A percentile compares a stretch with the other conserved stretches of the same genome.
These are phyloP conservation scores for Hesperia comma DNA, from an alignment of 2,888 invertebrate genomes.

Conservation along the genomic window DNA sequence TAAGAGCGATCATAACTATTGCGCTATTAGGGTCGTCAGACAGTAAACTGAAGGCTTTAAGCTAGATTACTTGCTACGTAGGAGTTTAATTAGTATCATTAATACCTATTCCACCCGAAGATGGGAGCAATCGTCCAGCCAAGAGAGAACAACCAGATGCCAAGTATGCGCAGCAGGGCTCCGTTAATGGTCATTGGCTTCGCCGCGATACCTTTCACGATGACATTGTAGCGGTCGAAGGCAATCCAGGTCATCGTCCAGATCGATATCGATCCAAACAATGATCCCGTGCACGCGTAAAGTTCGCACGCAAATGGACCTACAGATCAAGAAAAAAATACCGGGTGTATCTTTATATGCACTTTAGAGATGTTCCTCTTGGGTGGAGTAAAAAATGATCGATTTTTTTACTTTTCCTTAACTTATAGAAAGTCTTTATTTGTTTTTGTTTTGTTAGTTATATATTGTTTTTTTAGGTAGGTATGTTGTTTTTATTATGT, in stretches of 20 bases:
- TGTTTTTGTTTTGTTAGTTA: no score
- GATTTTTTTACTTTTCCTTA: no score
- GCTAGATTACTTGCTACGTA: no score
- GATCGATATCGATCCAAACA: conserved; percentile 95
- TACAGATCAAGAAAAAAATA: conserved; percentile 51
- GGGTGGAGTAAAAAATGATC: no score
- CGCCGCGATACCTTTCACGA: conserved; percentile 94
- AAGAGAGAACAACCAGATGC: conserved; percentile 90
- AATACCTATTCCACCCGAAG: conserved; percentile 93
- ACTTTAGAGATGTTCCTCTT: no score
- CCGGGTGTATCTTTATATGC: no score
- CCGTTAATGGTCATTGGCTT: conserved; percentile 92
- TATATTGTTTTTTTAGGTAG: no score
- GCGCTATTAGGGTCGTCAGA: no score
- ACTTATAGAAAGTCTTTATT: no score
- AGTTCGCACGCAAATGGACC: conserved; percentile 93
- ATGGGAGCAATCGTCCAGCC: conserved; percentile 93
- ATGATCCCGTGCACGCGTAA: conserved; percentile 93
- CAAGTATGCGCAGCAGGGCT: conserved; percentile 89
- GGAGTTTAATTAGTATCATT: background rate
- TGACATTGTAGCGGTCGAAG: conserved; percentile 96
- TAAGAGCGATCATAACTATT: no score
- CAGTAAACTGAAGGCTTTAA: no score
- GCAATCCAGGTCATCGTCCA: conserved; percentile 97
- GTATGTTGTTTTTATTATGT: no score